phyloP scores from a whole-genome alignment of 2,797 vertebrate genomes.

The Sebastes hubbsi region DNA sequence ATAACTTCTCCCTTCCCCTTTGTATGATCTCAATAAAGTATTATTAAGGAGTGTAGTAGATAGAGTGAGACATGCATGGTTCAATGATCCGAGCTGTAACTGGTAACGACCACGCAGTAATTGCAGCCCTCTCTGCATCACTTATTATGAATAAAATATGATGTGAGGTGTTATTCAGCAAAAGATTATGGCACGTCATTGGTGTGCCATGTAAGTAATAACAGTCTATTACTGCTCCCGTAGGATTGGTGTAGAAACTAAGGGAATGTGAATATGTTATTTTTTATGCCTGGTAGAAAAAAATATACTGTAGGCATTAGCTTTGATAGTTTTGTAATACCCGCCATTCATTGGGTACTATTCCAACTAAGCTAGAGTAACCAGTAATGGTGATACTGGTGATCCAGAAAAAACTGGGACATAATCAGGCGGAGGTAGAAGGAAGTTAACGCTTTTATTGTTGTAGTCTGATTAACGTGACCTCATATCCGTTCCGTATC shows the following conservation, averaged over 20 bases:
- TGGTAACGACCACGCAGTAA: constrained; percentile 58
- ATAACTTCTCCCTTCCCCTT: not conserved
- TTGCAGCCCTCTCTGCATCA: constrained; percentile 71
- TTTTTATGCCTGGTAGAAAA: constrained; percentile 32
- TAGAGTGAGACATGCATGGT: constrained; percentile 42
- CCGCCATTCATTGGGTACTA: not conserved
- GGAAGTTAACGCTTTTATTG: no score
- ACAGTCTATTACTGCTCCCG: constrained; percentile 64
- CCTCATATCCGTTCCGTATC: no score
- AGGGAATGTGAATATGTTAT: constrained; percentile 46
- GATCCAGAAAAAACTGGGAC: not conserved
- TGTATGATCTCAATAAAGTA: not conserved
- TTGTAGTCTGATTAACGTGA: no score
- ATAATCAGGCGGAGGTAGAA: not conserved
- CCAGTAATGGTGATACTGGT: constrained; percentile 6
- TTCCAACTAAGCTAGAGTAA: constrained; percentile 4
- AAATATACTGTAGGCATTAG: not conserved
- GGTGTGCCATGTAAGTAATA: constrained; percentile 67
- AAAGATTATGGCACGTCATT: constrained; percentile 60
- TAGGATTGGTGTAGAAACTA: constrained; percentile 54
- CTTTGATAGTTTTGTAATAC: not conserved
- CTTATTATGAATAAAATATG: constrained; percentile 82
- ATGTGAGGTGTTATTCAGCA: constrained; percentile 71
- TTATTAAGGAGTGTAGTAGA: constrained; percentile 1
- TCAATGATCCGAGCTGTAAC: constrained; percentile 48